Base-by-base conservation (phyloP, 2,888 invertebrate genomes). In the Hermaeophaga mercurialis region DNA sequence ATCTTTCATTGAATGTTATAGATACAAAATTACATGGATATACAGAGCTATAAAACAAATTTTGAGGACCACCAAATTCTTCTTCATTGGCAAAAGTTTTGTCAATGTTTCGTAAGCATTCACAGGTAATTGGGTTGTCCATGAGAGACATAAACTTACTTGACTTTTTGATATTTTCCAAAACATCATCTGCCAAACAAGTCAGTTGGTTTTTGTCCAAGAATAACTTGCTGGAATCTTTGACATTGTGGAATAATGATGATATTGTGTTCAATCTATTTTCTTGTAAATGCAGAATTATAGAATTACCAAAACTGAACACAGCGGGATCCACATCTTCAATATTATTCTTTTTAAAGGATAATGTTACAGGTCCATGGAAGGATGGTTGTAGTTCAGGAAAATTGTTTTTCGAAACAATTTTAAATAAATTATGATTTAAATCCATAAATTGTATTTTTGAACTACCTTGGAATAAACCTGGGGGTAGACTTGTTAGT, bases 91-190 rank as follows among this genome's bases (percentile, higher is more conserved):
- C 43, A n/a, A 43, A 43, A 26, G 19, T 14, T 5, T 41, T 17
- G 6, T 66, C 62, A 15, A 69, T 56, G 14, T 59, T 64, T 19
- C 65, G 55, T 9, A 70, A 6, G 54, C 73, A 73, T 9, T 61
- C 55, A 49, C 73, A 73, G 9, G 47, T 43, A 3, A 73, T 31
- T 1, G 71, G 71, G 58, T 72, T 72, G 4, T 62, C 54, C 17
- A 48, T 26, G 1, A 68, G 24, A 41, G 66, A 57, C 41, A 71
- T 22, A 9, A 55, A 55, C n/a, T 65, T 65, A 0, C 58, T 45
- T 1, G 56, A 61, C 8, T 15, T 56, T 15, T 54, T 58, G 22
- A 71, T 46, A 9, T 45, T 44, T 2, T 65, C 59, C 6, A 70
- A 33, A n/a, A 68, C 63, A 38, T 69, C 68, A 45, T 67, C 65